Conservation (phyloP, 2,113 vertebrate genomes). For the Chaenocephalus aceratus region DNA sequence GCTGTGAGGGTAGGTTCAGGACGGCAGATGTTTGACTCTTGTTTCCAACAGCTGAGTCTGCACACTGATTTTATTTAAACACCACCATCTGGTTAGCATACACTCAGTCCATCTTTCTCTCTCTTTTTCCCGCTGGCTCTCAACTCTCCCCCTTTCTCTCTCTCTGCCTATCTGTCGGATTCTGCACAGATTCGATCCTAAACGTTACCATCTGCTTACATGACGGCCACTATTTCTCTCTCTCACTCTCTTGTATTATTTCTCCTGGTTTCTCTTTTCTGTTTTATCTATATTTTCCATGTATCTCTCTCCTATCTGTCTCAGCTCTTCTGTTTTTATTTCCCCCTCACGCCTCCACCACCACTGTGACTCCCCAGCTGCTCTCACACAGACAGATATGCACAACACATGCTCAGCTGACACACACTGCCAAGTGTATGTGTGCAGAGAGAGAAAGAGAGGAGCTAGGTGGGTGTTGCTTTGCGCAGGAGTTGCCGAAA, state of each 20-base stretch:
- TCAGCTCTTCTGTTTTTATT: slow-evolving; percentile 20
- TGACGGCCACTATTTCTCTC: slow-evolving; percentile 8
- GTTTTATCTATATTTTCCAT: background rate
- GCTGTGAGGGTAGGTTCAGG: slow-evolving; percentile 30
- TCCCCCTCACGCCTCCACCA: slow-evolving; percentile 30
- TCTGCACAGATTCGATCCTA: slow-evolving; percentile 32
- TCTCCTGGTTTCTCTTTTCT: slow-evolving; percentile 4
- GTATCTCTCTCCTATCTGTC: slow-evolving; percentile 15
- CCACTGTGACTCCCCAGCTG: slow-evolving; percentile 68
- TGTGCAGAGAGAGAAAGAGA: slow-evolving; percentile 35
- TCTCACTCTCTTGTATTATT: background rate
- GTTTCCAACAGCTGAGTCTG: slow-evolving; percentile 80
- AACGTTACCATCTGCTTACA: slow-evolving; percentile 37
- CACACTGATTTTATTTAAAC: slow-evolving; percentile 78
- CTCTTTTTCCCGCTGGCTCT: slow-evolving; percentile 27
- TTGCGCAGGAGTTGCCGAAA: slow-evolving; percentile 46
- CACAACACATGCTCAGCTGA: slow-evolving; percentile 78
- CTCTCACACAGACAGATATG: slow-evolving; percentile 72
- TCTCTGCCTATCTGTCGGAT: slow-evolving; percentile 41
- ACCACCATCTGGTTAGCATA: slow-evolving; percentile 71
- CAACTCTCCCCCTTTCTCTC: background rate
- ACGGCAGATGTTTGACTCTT: slow-evolving; percentile 76
- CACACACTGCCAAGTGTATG: slow-evolving; percentile 62
- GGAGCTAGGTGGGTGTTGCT: slow-evolving; percentile 61
- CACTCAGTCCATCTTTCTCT: slow-evolving; percentile 51